Base-by-base conservation (phyloP, 2,797 vertebrate genomes). In the Catostomus latipinnis region DNA sequence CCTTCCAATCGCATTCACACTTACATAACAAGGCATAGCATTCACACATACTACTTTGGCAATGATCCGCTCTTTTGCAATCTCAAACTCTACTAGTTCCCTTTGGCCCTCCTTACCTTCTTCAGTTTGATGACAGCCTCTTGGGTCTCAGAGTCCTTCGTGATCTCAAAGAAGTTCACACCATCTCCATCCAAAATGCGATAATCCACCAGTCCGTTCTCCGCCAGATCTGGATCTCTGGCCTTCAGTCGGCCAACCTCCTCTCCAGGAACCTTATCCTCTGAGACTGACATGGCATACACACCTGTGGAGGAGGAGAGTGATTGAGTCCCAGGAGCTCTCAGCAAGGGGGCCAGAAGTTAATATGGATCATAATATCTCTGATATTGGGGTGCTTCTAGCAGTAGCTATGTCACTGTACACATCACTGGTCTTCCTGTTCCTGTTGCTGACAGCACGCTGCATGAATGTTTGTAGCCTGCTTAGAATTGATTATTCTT, bases 51-150 rank as follows among this genome's bases (percentile, higher is more conserved):
- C 56, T 16, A n/a, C 11, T 22, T 57, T 22, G 45, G n/a, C 6
- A n/a, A 13, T 13, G 13, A 54, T 54, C 34, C 12, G n/a, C 16
- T 6, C n/a, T 57, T 60, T n/a, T 46, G 5, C 71, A 8, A 61
- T 14, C 13, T 62, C 6, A 48, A 16, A 56, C 72, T 7, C 74
- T 76, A 71, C 22, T 16, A 73, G 45, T 49, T 5, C 14, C 8
- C 7, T 46, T 6, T 50, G 45, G 63, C 10, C 74, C 11, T 49
- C 18, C 86, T 86, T 86, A 98, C 98, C 96, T 98, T 98, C 89
- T 95, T 98, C 71, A 99, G 95, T 84, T 98, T 99, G 77, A 99
- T 92, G 60, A 99, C 95, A 0, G 96, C 97, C 88, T 99, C 97
- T 81, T 96, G 96, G 76, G 96, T 98, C 90, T 98, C 95, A 0